These are phyloP conservation scores for Aphelenchoides fujianensis DNA, from an alignment of 1,140 invertebrate species.

Conservation along the genomic window DNA sequence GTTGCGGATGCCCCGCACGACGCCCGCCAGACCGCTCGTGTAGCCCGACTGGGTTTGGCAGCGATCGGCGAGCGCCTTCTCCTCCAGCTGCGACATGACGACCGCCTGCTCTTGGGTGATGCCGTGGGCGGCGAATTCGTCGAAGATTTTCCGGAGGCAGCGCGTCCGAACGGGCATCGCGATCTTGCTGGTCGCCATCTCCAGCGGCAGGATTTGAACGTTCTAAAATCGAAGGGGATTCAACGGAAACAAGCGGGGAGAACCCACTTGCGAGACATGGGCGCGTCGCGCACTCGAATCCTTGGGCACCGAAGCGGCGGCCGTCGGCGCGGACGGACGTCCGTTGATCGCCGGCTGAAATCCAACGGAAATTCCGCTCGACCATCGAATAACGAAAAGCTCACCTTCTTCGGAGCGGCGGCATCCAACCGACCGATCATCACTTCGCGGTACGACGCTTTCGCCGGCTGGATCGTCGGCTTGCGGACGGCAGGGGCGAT, in stretches of 20 bases:
- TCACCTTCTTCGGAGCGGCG: too few relatives aligned
- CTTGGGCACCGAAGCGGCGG: background rate
- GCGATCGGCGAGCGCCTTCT: constrained; percentile 14
- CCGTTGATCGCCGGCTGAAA: background rate
- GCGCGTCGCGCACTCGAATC: background rate
- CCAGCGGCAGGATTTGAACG: constrained; percentile 5
- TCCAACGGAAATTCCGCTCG: too few relatives aligned
- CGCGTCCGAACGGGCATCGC: background rate
- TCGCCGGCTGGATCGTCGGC: background rate
- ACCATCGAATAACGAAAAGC: too few relatives aligned
- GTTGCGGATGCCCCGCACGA: constrained; percentile 3
- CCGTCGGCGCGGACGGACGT: background rate
- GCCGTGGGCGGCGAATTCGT: constrained; percentile 1
- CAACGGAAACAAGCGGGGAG: background rate
- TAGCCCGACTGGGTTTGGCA: constrained; percentile 18
- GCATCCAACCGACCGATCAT: background rate
- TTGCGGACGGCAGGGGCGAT: background rate
- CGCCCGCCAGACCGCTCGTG: background rate
- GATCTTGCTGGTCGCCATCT: background rate
- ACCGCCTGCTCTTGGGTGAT: background rate
- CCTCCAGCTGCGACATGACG: constrained; percentile 18
- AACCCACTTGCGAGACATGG: background rate
- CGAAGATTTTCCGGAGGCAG: background rate
- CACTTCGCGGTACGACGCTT: background rate
- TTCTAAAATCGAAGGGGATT: constrained; percentile 9